phyloP scores from a whole-genome alignment of 2,888 invertebrate genomes.

The Drosophila rubida region DNA sequence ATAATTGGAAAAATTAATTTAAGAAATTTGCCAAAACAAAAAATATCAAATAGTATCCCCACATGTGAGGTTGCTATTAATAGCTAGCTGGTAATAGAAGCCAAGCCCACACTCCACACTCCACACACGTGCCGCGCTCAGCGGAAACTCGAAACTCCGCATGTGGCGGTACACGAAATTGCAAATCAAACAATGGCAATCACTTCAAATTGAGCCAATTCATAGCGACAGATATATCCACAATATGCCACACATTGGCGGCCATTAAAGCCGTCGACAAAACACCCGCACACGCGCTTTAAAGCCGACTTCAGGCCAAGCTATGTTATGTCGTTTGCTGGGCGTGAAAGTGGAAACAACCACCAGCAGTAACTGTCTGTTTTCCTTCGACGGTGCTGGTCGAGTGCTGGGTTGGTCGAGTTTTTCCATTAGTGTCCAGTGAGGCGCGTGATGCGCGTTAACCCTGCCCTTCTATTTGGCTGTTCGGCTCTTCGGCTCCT shows the following conservation, averaged over 20 bases:
- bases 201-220: constrained; percentile 64
- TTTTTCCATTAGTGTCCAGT: constrained; percentile 78
- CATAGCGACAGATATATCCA: constrained; percentile 22
- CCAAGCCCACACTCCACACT: constrained; percentile 45
- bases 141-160: constrained; percentile 67
- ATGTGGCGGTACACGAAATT: constrained; percentile 64
- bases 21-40: constrained; percentile 12
- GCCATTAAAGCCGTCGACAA: constrained; percentile 23
- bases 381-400: background rate
- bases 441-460: constrained; percentile 70
- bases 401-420: constrained; percentile 25
- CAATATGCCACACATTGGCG: constrained; percentile 1
- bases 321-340: constrained; percentile 18
- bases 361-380: constrained; percentile 38
- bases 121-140: constrained; percentile 67
- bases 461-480: constrained; percentile 29
- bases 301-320: constrained; percentile 56
- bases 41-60: background rate
- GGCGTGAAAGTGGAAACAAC: constrained; percentile 66
- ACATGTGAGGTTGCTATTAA: constrained; percentile 8
- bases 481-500: constrained; percentile 2
- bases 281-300: constrained; percentile 25
- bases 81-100: constrained; percentile 31
- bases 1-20: constrained; percentile 36
- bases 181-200: constrained; percentile 66